phyloP scores from a whole-genome alignment of 2,113 vertebrate species.

The Zosterops pallidus region DNA sequence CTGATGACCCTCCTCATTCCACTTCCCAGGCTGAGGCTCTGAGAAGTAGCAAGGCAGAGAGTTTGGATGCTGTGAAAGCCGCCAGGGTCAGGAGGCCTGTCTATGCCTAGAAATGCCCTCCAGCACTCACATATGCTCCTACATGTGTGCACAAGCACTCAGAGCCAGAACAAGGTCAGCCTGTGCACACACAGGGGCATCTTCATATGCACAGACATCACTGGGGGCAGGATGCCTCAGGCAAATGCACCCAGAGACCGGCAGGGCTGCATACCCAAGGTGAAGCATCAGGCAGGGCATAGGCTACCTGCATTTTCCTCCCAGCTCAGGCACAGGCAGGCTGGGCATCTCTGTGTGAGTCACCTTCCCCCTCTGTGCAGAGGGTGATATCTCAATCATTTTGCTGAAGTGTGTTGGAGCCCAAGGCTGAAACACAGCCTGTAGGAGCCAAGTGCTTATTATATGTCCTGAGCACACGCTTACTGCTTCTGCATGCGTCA shows the following conservation, averaged over 20 bases:
- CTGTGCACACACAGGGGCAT: neutral
- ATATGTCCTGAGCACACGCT: neutral
- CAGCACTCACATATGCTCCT: neutral
- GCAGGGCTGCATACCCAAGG: neutral
- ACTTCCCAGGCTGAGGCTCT: rapidly evolving
- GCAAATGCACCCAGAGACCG: neutral
- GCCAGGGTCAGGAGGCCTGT: neutral
- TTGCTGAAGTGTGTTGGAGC: neutral
- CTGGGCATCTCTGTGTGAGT: neutral
- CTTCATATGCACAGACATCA: rapidly evolving
- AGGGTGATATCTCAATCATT: neutral
- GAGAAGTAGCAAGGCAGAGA: neutral
- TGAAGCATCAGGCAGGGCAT: neutral
- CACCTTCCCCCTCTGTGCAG: neutral
- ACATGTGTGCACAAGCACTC: rapidly evolving
- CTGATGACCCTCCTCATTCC: neutral
- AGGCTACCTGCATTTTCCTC: neutral
- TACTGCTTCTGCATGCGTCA: neutral
- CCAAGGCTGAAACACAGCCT: neutral
- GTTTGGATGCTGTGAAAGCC: neutral
- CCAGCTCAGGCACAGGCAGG: neutral
- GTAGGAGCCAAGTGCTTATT: neutral
- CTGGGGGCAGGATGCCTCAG: rapidly evolving
- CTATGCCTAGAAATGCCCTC: neutral
- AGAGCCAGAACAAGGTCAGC: neutral